A percentile compares a stretch with the other conserved stretches of the same genome.
These are phyloP conservation scores for Rhopalosiphum maidis DNA, from an alignment of 1,140 invertebrate genomes.

Conservation along the genomic window DNA sequence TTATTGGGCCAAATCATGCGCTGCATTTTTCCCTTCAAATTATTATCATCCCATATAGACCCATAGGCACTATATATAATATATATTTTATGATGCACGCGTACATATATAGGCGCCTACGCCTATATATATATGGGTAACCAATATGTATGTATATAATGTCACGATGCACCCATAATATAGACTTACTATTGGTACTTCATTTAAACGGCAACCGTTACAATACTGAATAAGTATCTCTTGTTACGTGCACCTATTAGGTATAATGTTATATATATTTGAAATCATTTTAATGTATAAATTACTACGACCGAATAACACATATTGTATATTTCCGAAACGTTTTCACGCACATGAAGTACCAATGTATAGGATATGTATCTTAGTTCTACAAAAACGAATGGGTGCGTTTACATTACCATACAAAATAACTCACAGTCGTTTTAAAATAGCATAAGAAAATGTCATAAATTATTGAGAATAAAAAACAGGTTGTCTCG, in stretches of 20 bases:
- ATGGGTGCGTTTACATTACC: not conserved
- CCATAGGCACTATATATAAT: not conserved
- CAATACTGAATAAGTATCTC: not conserved
- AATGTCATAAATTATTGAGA: not conserved
- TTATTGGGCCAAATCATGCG: conserved; percentile 32
- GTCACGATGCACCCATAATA: not conserved
- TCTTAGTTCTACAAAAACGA: not conserved
- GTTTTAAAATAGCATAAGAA: not conserved
- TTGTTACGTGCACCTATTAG: not conserved
- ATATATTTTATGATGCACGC: not conserved
- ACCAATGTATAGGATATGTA: not conserved
- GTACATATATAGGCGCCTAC: no score
- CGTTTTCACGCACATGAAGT: not conserved
- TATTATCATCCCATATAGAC: not conserved
- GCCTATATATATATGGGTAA: not conserved
- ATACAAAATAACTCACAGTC: not conserved
- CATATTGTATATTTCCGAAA: not conserved
- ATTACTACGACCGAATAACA: not conserved
- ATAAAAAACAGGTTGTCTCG: not conserved
- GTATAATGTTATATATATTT: no score
- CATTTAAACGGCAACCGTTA: not conserved
- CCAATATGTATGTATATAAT: not conserved
- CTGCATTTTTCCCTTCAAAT: not conserved
- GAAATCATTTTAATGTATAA: not conserved
- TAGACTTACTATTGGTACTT: not conserved